phyloP scores from a whole-genome alignment of 2,797 vertebrate genomes.

The Poecilia wingei region DNA sequence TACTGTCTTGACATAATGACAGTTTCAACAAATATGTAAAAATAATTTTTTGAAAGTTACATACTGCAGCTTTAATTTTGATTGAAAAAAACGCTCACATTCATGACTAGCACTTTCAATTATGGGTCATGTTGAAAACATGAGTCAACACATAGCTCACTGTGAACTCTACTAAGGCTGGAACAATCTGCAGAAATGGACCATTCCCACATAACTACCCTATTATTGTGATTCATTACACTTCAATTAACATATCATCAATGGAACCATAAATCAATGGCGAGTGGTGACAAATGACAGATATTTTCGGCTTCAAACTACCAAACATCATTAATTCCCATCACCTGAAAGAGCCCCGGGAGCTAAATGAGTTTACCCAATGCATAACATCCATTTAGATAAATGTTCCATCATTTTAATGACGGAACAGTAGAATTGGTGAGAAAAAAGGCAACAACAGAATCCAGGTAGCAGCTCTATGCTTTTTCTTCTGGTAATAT shows the following conservation, averaged over 20 bases:
- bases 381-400: slow-evolving; percentile 82
- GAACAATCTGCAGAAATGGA: slow-evolving; percentile 65
- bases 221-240: slow-evolving; percentile 79
- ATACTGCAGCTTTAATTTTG: no score
- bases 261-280: slow-evolving; percentile 80
- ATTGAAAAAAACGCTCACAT: neutral
- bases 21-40: no score
- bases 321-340: slow-evolving; percentile 86
- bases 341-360: slow-evolving; percentile 83
- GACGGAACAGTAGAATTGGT: slow-evolving; percentile 68
- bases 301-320: slow-evolving; percentile 83
- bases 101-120: slow-evolving; percentile 41
- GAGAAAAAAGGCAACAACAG: slow-evolving; percentile 60
- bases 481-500: slow-evolving; percentile 69
- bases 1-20: no score
- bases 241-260: slow-evolving; percentile 82
- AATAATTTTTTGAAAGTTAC: no score
- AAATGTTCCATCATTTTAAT: slow-evolving; percentile 82
- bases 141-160: slow-evolving; percentile 62
- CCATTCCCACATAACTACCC: slow-evolving; percentile 66
- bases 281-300: slow-evolving; percentile 81
- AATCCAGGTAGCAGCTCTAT: slow-evolving; percentile 67
- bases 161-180: slow-evolving; percentile 62
- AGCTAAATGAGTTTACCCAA: slow-evolving; percentile 84
- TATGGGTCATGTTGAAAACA: slow-evolving; percentile 70